Conservation (phyloP, 2,797 vertebrate species). For the Pelochelys cantorii region DNA sequence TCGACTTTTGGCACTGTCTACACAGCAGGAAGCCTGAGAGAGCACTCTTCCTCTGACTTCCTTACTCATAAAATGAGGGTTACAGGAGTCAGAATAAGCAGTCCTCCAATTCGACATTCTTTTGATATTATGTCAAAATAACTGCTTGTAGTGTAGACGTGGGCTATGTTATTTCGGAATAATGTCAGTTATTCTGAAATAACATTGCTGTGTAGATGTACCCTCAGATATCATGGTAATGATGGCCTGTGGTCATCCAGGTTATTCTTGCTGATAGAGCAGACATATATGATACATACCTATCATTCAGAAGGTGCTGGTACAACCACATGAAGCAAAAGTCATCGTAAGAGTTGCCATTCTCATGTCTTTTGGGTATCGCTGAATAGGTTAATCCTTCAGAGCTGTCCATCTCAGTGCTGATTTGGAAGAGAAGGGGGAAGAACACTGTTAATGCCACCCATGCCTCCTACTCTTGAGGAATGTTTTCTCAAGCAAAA, state of each 20-base stretch:
- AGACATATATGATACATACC: slow-evolving; percentile 30
- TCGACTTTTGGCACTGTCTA: too few species aligned
- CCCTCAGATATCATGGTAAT: too few species aligned
- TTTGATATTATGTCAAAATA: too few species aligned
- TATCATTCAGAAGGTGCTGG: slow-evolving; percentile 59
- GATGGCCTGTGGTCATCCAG: background rate
- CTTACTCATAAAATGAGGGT: too few species aligned
- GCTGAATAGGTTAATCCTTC: background rate
- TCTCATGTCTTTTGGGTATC: background rate
- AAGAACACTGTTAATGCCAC: background rate
- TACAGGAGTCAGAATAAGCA: too few species aligned
- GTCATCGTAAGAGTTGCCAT: background rate
- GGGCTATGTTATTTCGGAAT: too few species aligned
- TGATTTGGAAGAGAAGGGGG: background rate
- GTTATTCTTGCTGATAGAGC: background rate
- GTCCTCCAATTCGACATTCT: too few species aligned
- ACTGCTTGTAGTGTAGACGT: too few species aligned
- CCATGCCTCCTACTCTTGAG: background rate
- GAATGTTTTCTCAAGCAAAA: background rate
- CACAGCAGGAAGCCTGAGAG: too few species aligned
- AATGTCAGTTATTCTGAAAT: too few species aligned
- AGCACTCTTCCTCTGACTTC: too few species aligned
- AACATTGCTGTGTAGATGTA: too few species aligned
- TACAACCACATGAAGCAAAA: slow-evolving; percentile 63
- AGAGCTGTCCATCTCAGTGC: background rate